Evolutionary conservation across 2,113 vertebrate species (phyloP).

Genomic region (Ptilorrhoa leucosticta): DNA sequence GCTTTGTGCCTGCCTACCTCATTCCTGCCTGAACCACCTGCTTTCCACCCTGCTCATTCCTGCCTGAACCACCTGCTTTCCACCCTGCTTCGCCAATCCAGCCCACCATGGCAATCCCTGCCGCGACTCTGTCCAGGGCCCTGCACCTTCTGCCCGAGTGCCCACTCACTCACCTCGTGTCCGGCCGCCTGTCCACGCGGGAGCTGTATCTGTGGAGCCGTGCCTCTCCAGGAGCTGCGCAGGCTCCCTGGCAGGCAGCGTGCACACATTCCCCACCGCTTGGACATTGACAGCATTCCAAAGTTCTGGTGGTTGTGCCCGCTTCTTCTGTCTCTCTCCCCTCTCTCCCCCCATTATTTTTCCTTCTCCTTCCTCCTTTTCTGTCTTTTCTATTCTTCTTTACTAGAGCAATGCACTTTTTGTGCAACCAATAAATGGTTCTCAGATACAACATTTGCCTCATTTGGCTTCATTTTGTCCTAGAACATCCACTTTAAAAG

Average conservation of each 20-base stretch:
- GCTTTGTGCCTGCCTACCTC: neutral
- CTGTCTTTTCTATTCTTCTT: neutral
- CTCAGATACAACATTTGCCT: neutral
- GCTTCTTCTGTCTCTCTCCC: neutral
- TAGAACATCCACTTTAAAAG: neutral
- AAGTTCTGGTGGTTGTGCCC: neutral
- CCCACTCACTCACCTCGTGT: rapidly evolving
- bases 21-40: neutral
- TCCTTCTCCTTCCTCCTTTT: neutral
- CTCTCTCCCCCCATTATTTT: neutral
- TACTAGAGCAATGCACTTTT: neutral
- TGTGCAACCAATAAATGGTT: neutral
- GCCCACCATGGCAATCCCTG: rapidly evolving
- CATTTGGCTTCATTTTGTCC: rapidly evolving
- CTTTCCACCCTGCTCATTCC: neutral
- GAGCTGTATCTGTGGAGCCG: neutral
- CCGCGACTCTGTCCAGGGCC: rapidly evolving
- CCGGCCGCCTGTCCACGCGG: rapidly evolving
- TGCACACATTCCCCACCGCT: rapidly evolving
- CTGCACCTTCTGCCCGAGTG: rapidly evolving
- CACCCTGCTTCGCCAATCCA: rapidly evolving
- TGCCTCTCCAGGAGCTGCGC: rapidly evolving
- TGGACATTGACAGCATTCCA: rapidly evolving
- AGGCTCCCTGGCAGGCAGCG: neutral
- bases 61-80: neutral